Percentiles rank a stretch among this genome's conserved stretches.
Conservation (phyloP, 2,888 invertebrate genomes). For the Drosophila rellima region DNA sequence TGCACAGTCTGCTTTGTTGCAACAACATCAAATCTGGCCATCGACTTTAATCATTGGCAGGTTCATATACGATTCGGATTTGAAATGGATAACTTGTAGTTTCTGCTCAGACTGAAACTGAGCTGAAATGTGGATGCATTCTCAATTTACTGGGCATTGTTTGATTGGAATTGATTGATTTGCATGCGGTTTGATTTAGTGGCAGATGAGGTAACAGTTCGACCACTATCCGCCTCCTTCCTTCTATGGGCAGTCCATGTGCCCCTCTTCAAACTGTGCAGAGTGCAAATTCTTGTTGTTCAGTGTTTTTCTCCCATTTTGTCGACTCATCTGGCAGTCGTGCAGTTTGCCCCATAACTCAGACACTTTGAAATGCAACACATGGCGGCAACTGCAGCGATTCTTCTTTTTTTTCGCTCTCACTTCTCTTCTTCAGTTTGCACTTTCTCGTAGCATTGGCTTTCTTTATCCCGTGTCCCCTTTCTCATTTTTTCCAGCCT, state of each 20-base stretch:
- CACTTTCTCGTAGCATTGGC: constrained; percentile 37
- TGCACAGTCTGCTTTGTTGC: not conserved
- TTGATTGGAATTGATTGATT: constrained; percentile 50
- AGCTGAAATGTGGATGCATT: constrained; percentile 22
- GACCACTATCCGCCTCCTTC: not conserved
- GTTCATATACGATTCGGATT: constrained; percentile 28
- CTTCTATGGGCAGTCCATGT: not conserved
- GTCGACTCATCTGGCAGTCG: constrained; percentile 69
- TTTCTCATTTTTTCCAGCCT: constrained; percentile 12
- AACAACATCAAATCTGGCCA: not conserved
- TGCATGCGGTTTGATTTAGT: constrained; percentile 53
- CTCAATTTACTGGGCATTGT: constrained; percentile 39
- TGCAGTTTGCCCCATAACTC: constrained; percentile 62
- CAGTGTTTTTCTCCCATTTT: constrained; percentile 47
- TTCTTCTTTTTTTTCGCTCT: constrained; percentile 8
- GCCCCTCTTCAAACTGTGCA: constrained; percentile 9
- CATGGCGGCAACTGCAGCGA: constrained; percentile 63
- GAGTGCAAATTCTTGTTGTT: constrained; percentile 36
- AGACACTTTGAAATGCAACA: constrained; percentile 81
- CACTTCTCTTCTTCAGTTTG: constrained; percentile 6
- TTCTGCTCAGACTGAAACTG: not conserved
- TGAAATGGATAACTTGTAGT: constrained; percentile 30
- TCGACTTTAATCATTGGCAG: constrained; percentile 41
- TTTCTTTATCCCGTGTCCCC: not conserved
- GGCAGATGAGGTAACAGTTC: constrained; percentile 25